Evolutionary conservation across 2,113 vertebrate genomes (phyloP).

Genomic region (Amphilophus citrinellus): DNA sequence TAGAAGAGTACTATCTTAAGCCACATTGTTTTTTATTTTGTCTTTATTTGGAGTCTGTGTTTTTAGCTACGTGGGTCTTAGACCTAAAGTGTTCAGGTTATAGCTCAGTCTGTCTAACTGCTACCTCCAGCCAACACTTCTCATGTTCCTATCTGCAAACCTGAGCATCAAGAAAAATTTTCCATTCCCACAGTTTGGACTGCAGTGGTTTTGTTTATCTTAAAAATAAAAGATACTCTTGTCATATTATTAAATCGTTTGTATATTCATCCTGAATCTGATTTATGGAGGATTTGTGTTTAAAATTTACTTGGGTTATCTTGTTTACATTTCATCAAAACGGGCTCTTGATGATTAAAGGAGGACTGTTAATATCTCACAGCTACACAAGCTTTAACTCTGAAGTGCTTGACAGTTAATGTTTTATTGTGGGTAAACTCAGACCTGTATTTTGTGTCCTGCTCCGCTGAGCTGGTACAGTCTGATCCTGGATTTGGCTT

Average conservation of each 20-base stretch:
- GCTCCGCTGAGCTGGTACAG: background rate
- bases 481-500: slow-evolving; percentile 37
- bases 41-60: background rate
- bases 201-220: background rate
- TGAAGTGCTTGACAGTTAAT: background rate
- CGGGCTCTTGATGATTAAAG: background rate
- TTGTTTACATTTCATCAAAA: slow-evolving; percentile 43
- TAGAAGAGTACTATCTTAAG: too few relatives aligned
- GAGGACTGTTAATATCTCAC: background rate
- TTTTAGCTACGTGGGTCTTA: background rate
- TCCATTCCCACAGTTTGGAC: background rate
- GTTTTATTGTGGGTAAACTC: slow-evolving; percentile 50
- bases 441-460: slow-evolving; percentile 47
- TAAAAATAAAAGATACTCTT: background rate
- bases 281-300: background rate
- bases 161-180: background rate
- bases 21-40: too few relatives aligned
- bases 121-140: background rate
- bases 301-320: background rate
- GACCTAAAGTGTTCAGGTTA: background rate
- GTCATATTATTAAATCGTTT: background rate
- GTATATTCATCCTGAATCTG: background rate
- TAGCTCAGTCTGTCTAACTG: background rate
- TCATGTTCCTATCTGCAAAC: background rate
- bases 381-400: background rate